Conservation (phyloP, 2,797 vertebrate species). For the Acipenser ruthenus region DNA sequence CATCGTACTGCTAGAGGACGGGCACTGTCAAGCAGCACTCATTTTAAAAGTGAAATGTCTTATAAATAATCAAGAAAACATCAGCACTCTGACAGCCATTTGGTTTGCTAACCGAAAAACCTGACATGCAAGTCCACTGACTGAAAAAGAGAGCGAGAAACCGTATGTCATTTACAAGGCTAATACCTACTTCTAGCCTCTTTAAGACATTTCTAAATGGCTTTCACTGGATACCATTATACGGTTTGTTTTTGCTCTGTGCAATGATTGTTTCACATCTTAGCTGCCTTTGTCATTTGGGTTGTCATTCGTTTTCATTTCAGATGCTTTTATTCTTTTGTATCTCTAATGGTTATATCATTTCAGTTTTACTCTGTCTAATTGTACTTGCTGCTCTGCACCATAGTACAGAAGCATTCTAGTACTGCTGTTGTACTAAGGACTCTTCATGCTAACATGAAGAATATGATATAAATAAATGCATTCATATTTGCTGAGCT, state of each 20-base stretch:
- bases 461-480: too few species aligned
- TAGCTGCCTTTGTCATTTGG: not conserved
- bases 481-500: too few species aligned
- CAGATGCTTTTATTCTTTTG: too few species aligned
- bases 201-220: not conserved
- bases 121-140: not conserved
- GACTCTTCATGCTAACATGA: too few species aligned
- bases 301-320: not conserved
- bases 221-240: not conserved
- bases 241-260: not conserved
- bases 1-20: not conserved
- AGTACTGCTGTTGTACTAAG: too few species aligned
- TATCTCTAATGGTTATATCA: too few species aligned
- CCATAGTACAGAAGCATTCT: too few species aligned
- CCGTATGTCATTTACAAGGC: not conserved
- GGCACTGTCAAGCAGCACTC: not conserved
- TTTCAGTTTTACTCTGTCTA: too few species aligned
- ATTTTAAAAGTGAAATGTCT: constrained; percentile 5
- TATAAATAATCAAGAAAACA: constrained; percentile 5
- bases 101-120: not conserved
- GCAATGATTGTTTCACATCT: not conserved
- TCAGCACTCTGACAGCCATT: not conserved
- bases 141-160: not conserved
- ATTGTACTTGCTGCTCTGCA: too few species aligned
- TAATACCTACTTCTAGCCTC: not conserved